Evolutionary conservation across 2,113 vertebrate species (phyloP).

Genomic region (Microcebus murinus): DNA sequence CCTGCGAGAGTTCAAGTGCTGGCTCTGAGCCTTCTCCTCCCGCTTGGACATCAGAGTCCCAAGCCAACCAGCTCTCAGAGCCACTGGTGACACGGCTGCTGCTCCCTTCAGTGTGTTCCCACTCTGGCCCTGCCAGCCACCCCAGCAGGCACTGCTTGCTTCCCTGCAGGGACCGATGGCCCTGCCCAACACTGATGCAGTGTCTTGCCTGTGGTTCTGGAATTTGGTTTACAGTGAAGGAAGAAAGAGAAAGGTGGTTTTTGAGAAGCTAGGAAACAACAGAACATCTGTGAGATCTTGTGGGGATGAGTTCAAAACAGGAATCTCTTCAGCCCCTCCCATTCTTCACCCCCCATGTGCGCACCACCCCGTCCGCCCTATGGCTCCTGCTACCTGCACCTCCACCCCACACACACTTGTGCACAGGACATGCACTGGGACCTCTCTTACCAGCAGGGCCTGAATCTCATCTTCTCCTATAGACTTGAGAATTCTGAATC

Average conservation of each 20-base stretch:
- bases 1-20: background rate
- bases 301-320: background rate
- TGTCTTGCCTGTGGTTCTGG: background rate
- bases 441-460: conserved; percentile 26
- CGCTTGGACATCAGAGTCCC: background rate
- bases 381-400: too few species aligned
- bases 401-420: too few species aligned
- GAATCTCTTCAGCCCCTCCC: background rate
- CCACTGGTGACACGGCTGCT: fast-evolving
- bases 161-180: conserved; percentile 53
- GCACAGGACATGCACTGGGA: background rate
- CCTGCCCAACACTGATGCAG: background rate
- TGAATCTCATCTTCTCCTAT: conserved; percentile 32
- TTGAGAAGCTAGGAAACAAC: background rate
- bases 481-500: conserved; percentile 52
- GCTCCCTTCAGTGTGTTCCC: fast-evolving
- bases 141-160: background rate
- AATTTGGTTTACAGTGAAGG: conserved; percentile 38
- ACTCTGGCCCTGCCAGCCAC: fast-evolving
- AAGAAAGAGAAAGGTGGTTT: background rate
- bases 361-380: background rate
- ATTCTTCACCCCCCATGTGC: too few species aligned
- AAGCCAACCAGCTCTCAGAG: background rate
- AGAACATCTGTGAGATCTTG: background rate
- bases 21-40: conserved; percentile 43